Evolutionary conservation across 2,888 invertebrate species (phyloP), one percentile per base, ranked within the genome.

Genomic region (Acrobasis consociella): DNA sequence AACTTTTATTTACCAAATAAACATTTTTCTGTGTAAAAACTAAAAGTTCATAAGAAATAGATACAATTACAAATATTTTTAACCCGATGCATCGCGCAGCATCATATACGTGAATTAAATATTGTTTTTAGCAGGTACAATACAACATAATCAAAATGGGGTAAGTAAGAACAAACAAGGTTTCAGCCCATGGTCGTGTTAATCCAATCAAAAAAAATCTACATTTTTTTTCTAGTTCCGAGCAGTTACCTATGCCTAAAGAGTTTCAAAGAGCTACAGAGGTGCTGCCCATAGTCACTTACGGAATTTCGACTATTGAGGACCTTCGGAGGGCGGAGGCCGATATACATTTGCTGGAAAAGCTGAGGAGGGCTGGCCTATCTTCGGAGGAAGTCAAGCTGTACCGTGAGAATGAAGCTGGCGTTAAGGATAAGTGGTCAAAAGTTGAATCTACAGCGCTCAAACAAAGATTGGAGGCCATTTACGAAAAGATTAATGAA

Each of bases 371-470:
- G 58, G 85, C 84, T 50, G 94, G 93, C 42, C 77, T 94, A 7
- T 82, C 87, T 5, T 76, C 82, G 58, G 89, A 93, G 7, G 94
- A 94, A 78, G 86, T 94, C 17, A 83, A 90, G 69, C 67, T 94
- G n/a, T 91, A 91, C 59, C 78, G 85, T 51, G 93, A 93, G 59
- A 87, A 87, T 71, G 86, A 93, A 75, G 83, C 85, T 31, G 91
- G 91, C 1, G 68, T 76, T 13, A 66, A 85, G 16, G 80, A 83
- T 42, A 77, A 81, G 49, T 78, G 76, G 1, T 81, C 75, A 15
- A 87, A 86, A 65, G 79, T 88, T 1, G 89, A 90, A 67, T 78
- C 85, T 0, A 80, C 69, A 49, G 72, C 78, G n/a, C 72, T 90
- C 62, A 81, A 84, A 64, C 67, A 70, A 22, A 85, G 85, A 71